phyloP scores from a whole-genome alignment of 2,113 vertebrate species.

The Haemorhous mexicanus region DNA sequence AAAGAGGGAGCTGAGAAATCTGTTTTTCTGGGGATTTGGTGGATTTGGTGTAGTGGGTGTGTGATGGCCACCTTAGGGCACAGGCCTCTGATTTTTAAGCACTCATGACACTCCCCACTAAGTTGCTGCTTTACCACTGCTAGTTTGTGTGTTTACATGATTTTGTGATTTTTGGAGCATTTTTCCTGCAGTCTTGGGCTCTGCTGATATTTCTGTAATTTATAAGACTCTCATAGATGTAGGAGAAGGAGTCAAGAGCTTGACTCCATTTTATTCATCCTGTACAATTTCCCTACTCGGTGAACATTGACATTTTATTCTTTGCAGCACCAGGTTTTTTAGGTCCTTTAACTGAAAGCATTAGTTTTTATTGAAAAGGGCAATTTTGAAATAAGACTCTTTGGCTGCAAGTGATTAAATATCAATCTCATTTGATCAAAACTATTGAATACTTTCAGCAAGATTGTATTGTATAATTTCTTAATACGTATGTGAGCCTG shows the following conservation, averaged over 20 bases:
- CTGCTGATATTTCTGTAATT: neutral
- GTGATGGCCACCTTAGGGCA: neutral
- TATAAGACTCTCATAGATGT: neutral
- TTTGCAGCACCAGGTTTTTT: neutral
- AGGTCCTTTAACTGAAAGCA: neutral
- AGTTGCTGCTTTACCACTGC: neutral
- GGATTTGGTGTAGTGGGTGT: neutral
- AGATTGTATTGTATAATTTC: neutral
- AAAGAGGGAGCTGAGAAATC: slow-evolving; percentile 14
- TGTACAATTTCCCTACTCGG: neutral
- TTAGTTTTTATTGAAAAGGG: neutral
- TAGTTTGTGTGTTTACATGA: neutral
- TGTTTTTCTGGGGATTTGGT: slow-evolving; percentile 26
- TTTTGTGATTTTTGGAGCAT: neutral
- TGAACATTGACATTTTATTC: neutral
- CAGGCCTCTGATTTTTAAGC: neutral
- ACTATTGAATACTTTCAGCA: neutral
- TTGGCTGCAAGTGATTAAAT: slow-evolving; percentile 7
- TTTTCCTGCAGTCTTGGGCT: neutral
- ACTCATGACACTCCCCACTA: neutral
- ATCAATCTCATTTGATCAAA: slow-evolving; percentile 24
- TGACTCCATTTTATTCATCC: neutral
- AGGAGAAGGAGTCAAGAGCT: neutral
- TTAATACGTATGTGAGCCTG: neutral
- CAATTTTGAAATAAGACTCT: slow-evolving; percentile 16